Percentiles rank a stretch among this genome's conserved stretches.
Conservation (phyloP, 2,113 vertebrate species). For the Perca schrenkii region DNA sequence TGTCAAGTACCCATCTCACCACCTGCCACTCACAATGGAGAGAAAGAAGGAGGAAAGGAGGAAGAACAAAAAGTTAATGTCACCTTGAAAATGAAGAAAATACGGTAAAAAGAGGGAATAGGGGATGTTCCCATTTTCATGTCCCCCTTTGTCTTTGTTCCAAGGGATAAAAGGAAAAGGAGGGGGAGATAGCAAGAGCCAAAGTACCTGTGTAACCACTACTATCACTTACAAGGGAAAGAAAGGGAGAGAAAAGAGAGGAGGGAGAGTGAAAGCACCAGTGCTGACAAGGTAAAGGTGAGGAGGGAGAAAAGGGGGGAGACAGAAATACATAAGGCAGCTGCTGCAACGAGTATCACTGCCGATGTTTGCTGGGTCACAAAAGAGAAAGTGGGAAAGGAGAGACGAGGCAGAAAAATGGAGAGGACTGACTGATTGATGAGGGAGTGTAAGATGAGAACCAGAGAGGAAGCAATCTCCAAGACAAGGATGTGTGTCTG, state of each 20-base stretch:
- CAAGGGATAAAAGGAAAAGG: not conserved
- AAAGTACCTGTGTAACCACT: slow-evolving; percentile 17
- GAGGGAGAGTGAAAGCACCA: slow-evolving; percentile 13
- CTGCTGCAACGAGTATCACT: not conserved
- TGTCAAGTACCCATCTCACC: slow-evolving; percentile 61
- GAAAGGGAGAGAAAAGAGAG: slow-evolving; percentile 20
- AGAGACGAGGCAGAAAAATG: not conserved
- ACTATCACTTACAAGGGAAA: slow-evolving; percentile 32
- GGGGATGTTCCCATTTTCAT: not conserved
- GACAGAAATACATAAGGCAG: slow-evolving; percentile 8
- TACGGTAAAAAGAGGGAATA: not conserved
- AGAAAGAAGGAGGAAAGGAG: slow-evolving; percentile 5
- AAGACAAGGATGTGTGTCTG: slow-evolving; percentile 2
- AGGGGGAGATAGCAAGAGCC: not conserved
- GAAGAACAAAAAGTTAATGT: not conserved
- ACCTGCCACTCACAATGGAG: slow-evolving; percentile 29
- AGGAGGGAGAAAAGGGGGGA: not conserved
- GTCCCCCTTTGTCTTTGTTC: not conserved
- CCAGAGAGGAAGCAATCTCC: not conserved
- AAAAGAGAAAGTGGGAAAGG: not conserved
- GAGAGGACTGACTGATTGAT: not conserved
- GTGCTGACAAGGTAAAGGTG: slow-evolving; percentile 4
- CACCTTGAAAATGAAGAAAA: not conserved
- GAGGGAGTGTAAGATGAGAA: slow-evolving; percentile 18
- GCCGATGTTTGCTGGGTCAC: slow-evolving; percentile 2